These are phyloP conservation scores for Tuberolachnus salignus DNA, from an alignment of 2,888 invertebrate genomes.

Conservation along the genomic window DNA sequence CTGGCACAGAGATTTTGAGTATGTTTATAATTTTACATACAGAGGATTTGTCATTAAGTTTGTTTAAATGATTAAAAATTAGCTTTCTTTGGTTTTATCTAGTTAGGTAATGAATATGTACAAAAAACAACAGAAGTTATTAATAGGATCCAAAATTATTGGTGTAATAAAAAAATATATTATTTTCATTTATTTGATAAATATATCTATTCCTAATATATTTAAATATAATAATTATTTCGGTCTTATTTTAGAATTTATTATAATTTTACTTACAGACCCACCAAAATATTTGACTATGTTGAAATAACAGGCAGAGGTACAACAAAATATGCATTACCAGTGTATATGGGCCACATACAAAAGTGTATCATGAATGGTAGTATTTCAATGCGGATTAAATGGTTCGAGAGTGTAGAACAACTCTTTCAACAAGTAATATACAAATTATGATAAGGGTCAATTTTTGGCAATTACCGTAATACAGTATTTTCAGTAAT, in stretches of 20 bases:
- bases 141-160: too few relatives aligned
- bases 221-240: too few relatives aligned
- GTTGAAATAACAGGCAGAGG: slow-evolving; percentile 11
- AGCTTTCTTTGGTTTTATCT: neutral
- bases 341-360: slow-evolving; percentile 10
- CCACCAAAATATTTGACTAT: slow-evolving; percentile 37
- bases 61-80: neutral
- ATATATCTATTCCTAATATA: too few relatives aligned
- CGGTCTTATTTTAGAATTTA: neutral
- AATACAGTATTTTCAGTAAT: too few relatives aligned
- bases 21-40: slow-evolving; percentile 60
- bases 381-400: slow-evolving; percentile 18
- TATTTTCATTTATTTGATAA: neutral
- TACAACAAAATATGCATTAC: slow-evolving; percentile 27
- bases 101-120: neutral
- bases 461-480: too few relatives aligned
- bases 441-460: too few relatives aligned
- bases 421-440: slow-evolving; percentile 46
- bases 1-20: slow-evolving; percentile 81
- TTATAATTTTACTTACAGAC: slow-evolving; percentile 14
- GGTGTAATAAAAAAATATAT: neutral
- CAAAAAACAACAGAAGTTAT: neutral
- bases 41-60: too few relatives aligned
- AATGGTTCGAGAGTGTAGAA: slow-evolving; percentile 37
- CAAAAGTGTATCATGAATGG: neutral